These are phyloP conservation scores for Bombus consobrinus DNA, from an alignment of 1,140 invertebrate species.

Conservation along the genomic window DNA sequence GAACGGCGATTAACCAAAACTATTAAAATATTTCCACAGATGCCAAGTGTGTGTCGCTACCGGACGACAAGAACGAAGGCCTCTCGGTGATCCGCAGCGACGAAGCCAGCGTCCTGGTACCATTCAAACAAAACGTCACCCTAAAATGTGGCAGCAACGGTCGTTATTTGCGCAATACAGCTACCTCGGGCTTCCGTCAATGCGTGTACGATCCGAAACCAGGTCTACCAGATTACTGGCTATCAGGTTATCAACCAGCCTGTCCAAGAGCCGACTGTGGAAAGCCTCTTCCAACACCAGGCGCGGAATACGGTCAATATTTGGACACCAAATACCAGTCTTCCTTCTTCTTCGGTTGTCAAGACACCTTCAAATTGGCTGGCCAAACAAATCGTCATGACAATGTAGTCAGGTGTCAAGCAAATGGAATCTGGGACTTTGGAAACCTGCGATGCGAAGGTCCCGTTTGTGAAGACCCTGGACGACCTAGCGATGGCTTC, in stretches of 20 bases:
- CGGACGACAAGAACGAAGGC: conserved; percentile 94
- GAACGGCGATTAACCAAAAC: background rate
- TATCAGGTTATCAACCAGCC: conserved; percentile 92
- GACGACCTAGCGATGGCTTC: conserved; percentile 94
- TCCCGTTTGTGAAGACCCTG: conserved; percentile 97
- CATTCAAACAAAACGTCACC: conserved; percentile 95
- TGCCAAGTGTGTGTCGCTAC: conserved; percentile 94
- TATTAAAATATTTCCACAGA: conserved; percentile 83
- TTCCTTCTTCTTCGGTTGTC: conserved; percentile 97
- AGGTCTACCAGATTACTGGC: conserved; percentile 95
- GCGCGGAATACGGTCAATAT: conserved; percentile 95
- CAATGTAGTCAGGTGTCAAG: conserved; percentile 95
- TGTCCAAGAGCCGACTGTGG: conserved; percentile 96
- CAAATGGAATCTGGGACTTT: conserved; percentile 98
- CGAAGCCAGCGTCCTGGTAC: conserved; percentile 91
- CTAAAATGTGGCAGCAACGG: conserved; percentile 91
- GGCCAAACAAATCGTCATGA: conserved; percentile 96
- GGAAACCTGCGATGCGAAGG: conserved; percentile 97
- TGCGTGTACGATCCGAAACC: conserved; percentile 97
- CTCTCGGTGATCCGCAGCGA: conserved; percentile 89
- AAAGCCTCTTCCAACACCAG: conserved; percentile 92
- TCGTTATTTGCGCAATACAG: conserved; percentile 89
- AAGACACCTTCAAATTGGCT: conserved; percentile 96
- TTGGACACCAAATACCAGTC: conserved; percentile 94
- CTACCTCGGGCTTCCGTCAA: conserved; percentile 93